Evolutionary conservation across 2,797 vertebrate species (phyloP), one percentile per base, ranked within the genome.

Genomic region (Takifugu ocellatus): DNA sequence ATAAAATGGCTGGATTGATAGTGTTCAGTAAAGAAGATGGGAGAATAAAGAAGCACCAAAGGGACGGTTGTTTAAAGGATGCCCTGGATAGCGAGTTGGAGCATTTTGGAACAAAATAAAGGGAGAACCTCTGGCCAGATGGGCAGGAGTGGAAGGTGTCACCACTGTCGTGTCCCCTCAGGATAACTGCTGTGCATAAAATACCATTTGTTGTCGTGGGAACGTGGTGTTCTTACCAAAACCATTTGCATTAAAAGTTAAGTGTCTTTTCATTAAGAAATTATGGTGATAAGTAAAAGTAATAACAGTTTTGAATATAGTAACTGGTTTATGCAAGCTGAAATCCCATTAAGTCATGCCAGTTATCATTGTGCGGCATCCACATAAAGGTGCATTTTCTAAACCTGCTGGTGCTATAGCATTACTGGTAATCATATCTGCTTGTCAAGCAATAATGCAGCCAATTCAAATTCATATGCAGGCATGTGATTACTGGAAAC

Each of bases 1-100:
- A 79, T 87, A 85, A 90, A 21, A 88, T 82, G 78, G 84, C 75
- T 74, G 79, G 77, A 87, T 88, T 85, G 82, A 87, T 85, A 83
- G 83, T 74, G 71, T 84, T 85, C 75, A 66, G 73, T 81, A 78
- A 71, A 55, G 76, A 71, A 63, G 61, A 48, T 2, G 45, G 21
- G 51, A 44, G 70, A 53, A 43, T 68, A 72, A 73, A 70, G 70
- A 71, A 72, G 77, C 70, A 75, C 79, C 61, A 78, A 85, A 68
- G 62, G 61, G 74, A 70, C 64, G 36, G 69, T 81, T 84, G 84
- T 83, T 87, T 82, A 86, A 88, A 68, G 64, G 50, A 81, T 81
- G 81, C 78, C 84, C 83, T 88, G 88, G 81, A 85, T 72, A 66
- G 72, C 67, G 54, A 0, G 58, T 6, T 42, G 48, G 14, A 68